A percentile compares a stretch with the other conserved stretches of the same genome.
Evolutionary conservation across 2,888 invertebrate genomes (phyloP).

Genomic region (Tenthredo scrophulariae): DNA sequence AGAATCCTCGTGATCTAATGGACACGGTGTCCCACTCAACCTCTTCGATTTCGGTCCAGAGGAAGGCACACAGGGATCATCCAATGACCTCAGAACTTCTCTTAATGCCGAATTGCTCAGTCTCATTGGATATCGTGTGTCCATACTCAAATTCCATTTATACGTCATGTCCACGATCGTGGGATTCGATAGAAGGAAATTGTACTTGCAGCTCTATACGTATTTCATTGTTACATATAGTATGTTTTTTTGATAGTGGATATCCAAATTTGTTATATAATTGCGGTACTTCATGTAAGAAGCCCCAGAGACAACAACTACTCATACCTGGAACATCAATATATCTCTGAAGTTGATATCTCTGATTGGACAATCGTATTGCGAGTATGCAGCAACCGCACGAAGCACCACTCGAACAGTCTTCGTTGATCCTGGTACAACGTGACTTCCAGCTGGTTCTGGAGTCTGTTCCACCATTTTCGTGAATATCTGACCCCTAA

Average conservation of each 20-base stretch:
- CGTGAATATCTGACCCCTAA: conserved; percentile 55
- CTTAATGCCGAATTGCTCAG: conserved; percentile 52
- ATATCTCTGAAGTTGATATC: conserved; percentile 80
- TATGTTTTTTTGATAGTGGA: no score
- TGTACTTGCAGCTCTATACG: conserved; percentile 63
- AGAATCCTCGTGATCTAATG: background rate
- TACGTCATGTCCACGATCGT: conserved; percentile 65
- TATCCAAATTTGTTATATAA: no score
- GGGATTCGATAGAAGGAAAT: conserved; percentile 65
- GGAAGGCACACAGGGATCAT: background rate
- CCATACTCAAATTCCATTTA: conserved; percentile 67
- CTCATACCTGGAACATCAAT: conserved; percentile 79
- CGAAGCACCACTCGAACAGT: conserved; percentile 79
- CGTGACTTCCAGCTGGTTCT: conserved; percentile 71
- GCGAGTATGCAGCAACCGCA: conserved; percentile 80
- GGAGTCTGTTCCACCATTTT: conserved; percentile 66
- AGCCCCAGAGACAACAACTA: background rate
- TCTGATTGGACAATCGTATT: conserved; percentile 78
- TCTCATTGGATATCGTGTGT: conserved; percentile 67
- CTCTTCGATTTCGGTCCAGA: background rate
- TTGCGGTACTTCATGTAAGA: background rate
- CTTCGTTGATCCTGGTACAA: conserved; percentile 67
- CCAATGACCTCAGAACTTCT: conserved; percentile 22
- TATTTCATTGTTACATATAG: background rate
- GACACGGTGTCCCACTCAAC: background rate